phyloP scores from a whole-genome alignment of 92 coral and sea anemone species.

The Zoanthus sansibaricus region DNA sequence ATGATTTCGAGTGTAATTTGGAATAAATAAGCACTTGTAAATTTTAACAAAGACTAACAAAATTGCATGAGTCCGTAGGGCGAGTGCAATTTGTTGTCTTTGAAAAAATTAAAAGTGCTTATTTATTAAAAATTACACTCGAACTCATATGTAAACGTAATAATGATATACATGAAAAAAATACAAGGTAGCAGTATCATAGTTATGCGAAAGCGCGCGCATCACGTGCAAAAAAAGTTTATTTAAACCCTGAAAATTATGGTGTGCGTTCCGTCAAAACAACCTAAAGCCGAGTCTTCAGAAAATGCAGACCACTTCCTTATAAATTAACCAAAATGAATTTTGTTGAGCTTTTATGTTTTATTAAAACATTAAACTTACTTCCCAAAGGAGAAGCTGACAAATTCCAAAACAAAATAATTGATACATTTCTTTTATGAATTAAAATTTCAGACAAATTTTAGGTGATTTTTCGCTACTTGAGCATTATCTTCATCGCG shows the following conservation, averaged over 20 bases:
- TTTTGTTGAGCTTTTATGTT: neutral
- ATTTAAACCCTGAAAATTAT: no score
- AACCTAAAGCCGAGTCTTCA: no score
- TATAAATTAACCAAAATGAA: no score
- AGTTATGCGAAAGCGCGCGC: neutral
- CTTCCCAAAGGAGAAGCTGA: conserved; percentile 13
- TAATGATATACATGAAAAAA: conserved; percentile 6
- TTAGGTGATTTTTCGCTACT: neutral
- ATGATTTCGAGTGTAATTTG: no score
- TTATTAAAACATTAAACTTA: neutral
- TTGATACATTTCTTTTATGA: neutral
- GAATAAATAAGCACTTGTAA: no score
- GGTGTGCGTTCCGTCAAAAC: no score
- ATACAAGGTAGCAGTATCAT: conserved; percentile 19
- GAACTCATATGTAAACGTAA: conserved; percentile 13
- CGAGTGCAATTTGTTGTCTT: no score
- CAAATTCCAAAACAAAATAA: neutral
- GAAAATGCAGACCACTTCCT: no score
- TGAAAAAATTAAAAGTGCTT: neutral
- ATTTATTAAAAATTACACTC: conserved; percentile 3
- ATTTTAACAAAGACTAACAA: no score
- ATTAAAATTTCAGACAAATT: neutral
- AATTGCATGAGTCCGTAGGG: no score
- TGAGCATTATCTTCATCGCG: neutral
- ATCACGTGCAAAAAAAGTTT: no score